phyloP scores from a whole-genome alignment of 2,797 vertebrate species.

The Leucoraja ocellata region DNA sequence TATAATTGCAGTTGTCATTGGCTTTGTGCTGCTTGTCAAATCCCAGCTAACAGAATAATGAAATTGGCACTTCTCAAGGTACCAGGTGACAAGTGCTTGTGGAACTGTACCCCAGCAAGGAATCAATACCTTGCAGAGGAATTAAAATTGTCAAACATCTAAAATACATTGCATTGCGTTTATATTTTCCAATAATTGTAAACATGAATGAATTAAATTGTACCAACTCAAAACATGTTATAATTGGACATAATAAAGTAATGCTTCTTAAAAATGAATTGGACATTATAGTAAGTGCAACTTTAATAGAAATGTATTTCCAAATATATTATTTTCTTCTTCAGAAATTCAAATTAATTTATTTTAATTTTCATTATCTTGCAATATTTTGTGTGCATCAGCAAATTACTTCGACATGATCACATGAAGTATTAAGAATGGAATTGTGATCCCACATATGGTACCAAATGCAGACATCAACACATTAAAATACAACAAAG shows the following conservation, averaged over 20 bases:
- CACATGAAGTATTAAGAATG: not conserved
- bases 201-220: not conserved
- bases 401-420: not conserved
- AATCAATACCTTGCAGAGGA: not conserved
- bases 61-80: not conserved
- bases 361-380: not conserved
- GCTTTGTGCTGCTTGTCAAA: not conserved
- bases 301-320: not conserved
- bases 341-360: slow-evolving; percentile 3
- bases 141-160: not conserved
- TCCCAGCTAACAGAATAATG: not conserved
- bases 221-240: not conserved
- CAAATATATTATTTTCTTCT: not conserved
- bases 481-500: slow-evolving; percentile 23
- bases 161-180: no score
- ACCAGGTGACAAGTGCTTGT: not conserved
- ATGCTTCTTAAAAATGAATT: not conserved
- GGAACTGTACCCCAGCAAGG: not conserved
- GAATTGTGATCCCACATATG: not conserved
- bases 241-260: not conserved
- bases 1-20: not conserved
- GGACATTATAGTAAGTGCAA: not conserved
- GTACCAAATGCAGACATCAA: slow-evolving; percentile 3
- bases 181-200: not conserved
- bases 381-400: not conserved